Evolutionary conservation across 2,113 vertebrate species (phyloP).

Genomic region (Proterorhinus semilunaris): DNA sequence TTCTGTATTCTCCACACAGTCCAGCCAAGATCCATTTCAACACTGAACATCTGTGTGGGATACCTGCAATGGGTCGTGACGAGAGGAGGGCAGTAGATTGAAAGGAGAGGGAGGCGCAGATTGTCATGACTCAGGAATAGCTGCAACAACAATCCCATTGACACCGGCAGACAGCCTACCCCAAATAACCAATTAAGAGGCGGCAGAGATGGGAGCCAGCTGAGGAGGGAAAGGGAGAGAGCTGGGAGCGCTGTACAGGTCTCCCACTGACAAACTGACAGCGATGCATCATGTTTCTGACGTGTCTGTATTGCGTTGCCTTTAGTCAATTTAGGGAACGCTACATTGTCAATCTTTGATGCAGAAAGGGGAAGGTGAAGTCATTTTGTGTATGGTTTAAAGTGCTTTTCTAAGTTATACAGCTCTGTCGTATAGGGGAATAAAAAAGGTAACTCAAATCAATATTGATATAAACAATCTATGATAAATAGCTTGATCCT

Average conservation of each 20-base stretch:
- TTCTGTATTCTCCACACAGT: too few species aligned
- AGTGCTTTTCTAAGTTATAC: not conserved
- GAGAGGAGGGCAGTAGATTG: constrained; percentile 15
- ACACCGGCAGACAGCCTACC: constrained; percentile 52
- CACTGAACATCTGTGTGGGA: constrained; percentile 21
- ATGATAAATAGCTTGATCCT: constrained; percentile 48
- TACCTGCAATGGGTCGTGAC: constrained; percentile 35
- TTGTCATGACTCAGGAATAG: constrained; percentile 52
- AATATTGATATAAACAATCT: not conserved
- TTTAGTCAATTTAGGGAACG: constrained; percentile 33
- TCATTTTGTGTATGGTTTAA: constrained; percentile 1
- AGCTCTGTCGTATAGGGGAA: not conserved
- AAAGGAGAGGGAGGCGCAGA: constrained; percentile 1
- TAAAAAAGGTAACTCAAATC: not conserved
- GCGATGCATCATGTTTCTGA: constrained; percentile 40
- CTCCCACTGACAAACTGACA: constrained; percentile 46
- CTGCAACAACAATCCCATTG: constrained; percentile 53
- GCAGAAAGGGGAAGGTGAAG: constrained; percentile 7
- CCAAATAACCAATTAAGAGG: constrained; percentile 71
- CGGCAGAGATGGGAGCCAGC: constrained; percentile 38
- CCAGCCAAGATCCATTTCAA: constrained; percentile 30
- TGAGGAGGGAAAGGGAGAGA: constrained; percentile 41
- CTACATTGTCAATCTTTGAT: constrained; percentile 8
- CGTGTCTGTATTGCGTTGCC: constrained; percentile 14
- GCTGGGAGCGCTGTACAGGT: constrained; percentile 46